A percentile compares a stretch with the other conserved stretches of the same genome.
Evolutionary conservation across 2,113 vertebrate species (phyloP).

Genomic region (Nyctibius bracteatus): DNA sequence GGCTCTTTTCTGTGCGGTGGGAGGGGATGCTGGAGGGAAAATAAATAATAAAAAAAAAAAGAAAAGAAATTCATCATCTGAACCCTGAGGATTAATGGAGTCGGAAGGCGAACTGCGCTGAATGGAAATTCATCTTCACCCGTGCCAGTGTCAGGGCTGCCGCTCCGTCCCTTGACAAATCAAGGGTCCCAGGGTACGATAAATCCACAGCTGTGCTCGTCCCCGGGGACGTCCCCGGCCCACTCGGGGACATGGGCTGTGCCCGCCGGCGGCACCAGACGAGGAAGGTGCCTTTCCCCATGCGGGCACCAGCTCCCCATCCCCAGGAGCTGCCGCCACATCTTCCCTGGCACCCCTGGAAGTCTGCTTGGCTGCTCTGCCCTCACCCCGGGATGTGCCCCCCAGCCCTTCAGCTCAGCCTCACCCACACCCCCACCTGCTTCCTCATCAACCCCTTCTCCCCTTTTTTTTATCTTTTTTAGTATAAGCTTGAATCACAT

Average conservation of each 20-base stretch:
- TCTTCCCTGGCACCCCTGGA: neutral
- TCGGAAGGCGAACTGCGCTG: slow-evolving; percentile 84
- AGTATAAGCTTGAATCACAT: neutral
- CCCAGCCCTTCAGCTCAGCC: neutral
- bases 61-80: slow-evolving; percentile 85
- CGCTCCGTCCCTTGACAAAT: slow-evolving; percentile 88
- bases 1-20: slow-evolving; percentile 63
- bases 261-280: neutral
- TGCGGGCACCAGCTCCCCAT: neutral
- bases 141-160: slow-evolving; percentile 85
- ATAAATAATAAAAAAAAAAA: slow-evolving; percentile 89
- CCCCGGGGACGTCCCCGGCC: slow-evolving; percentile 34
- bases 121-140: slow-evolving; percentile 94
- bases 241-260: neutral
- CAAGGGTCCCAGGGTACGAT: slow-evolving; percentile 85
- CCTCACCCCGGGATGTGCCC: fast-evolving
- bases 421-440: neutral
- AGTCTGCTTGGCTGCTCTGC: neutral
- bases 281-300: fast-evolving
- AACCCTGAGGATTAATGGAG: slow-evolving; percentile 84
- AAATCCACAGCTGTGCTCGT: slow-evolving; percentile 80
- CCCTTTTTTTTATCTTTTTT: neutral
- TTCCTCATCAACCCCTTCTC: neutral
- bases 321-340: neutral
- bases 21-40: slow-evolving; percentile 75